Percentiles rank a stretch among this genome's conserved stretches.
These are phyloP conservation scores for Monomorium pharaonis DNA, from an alignment of 1,140 invertebrate species.

Conservation along the genomic window DNA sequence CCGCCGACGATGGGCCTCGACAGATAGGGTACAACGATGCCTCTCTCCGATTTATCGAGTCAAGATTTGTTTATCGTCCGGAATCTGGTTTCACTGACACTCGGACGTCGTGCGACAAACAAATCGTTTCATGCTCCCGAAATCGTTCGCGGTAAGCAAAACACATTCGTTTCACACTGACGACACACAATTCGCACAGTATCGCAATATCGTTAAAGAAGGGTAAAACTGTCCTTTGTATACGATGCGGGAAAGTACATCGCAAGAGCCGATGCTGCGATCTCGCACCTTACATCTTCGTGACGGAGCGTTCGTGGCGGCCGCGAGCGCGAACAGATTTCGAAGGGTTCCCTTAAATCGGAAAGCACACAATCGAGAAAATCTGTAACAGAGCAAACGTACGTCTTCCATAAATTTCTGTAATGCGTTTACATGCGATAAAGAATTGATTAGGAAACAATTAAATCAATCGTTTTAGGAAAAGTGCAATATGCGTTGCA, in stretches of 20 bases:
- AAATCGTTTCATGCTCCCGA: constrained; percentile 11
- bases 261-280: not conserved
- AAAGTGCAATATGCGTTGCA: not conserved
- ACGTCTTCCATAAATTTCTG: not conserved
- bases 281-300: constrained; percentile 9
- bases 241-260: not conserved
- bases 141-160: not conserved
- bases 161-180: constrained; percentile 17
- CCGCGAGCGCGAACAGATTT: not conserved
- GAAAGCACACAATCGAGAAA: not conserved
- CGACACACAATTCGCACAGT: constrained; percentile 40
- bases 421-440: not conserved
- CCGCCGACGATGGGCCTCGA: not conserved
- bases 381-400: constrained; percentile 46
- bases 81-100: constrained; percentile 58
- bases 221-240: not conserved
- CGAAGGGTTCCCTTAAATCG: not conserved
- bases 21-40: not conserved
- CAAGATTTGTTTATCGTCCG: not conserved
- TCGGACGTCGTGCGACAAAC: not conserved
- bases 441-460: not conserved
- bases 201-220: constrained; percentile 2
- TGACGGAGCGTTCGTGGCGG: not conserved
- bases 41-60: not conserved
- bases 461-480: not conserved